Percentiles rank a stretch among this genome's conserved stretches.
Evolutionary conservation across 2,797 vertebrate species (phyloP).

Genomic region (Chelidonichthys spinosus): DNA sequence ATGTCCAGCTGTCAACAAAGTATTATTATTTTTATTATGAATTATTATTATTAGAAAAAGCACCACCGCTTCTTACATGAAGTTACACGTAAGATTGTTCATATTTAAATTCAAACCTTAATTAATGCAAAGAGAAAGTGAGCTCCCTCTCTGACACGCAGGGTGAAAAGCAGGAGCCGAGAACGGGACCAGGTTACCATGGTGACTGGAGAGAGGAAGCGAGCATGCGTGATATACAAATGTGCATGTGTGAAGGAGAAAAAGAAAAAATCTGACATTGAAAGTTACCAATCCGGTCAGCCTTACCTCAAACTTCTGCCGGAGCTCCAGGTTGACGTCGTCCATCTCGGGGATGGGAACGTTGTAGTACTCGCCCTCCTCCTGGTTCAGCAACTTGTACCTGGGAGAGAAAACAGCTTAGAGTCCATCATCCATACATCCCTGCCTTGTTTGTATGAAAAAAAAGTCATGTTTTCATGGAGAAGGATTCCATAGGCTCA

Average conservation of each 20-base stretch:
- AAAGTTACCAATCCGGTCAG: neutral
- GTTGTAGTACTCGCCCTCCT: constrained; percentile 98
- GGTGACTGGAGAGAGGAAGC: constrained; percentile 46
- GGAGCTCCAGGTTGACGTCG: constrained; percentile 90
- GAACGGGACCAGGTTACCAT: constrained; percentile 58
- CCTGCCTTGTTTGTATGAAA: neutral
- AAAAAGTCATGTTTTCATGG: no score
- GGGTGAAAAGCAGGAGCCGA: constrained; percentile 35
- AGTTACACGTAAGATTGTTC: no score
- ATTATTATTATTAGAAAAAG: constrained; percentile 7
- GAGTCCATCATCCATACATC: neutral
- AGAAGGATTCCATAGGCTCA: no score
- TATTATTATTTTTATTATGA: neutral
- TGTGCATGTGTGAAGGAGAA: neutral
- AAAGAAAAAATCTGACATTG: neutral
- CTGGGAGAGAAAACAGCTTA: constrained; percentile 69
- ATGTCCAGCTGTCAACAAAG: neutral
- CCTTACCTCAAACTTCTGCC: constrained; percentile 97
- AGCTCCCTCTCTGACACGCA: constrained; percentile 25
- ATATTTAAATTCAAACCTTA: neutral
- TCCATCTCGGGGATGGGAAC: constrained; percentile 95
- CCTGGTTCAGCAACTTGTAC: constrained; percentile 97
- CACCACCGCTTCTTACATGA: neutral
- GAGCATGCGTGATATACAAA: neutral
- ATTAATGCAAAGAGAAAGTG: constrained; percentile 12